Evolutionary conservation across 2,888 invertebrate genomes (phyloP).

Genomic region (Deilephila elpenor): DNA sequence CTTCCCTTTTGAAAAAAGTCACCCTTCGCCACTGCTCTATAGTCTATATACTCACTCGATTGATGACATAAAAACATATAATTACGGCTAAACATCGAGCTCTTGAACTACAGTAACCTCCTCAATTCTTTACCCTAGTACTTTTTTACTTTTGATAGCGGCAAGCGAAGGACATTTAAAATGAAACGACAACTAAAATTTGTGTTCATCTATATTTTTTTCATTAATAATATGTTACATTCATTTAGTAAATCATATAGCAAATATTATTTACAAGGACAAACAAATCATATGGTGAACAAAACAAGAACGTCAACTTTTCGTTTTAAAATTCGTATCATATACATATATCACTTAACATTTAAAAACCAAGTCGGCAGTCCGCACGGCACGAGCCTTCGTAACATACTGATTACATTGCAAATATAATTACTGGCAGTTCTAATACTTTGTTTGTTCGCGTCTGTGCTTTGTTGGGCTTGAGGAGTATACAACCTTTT

Average conservation of each 20-base stretch:
- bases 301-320: conserved; percentile 77
- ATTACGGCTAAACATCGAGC: too few species aligned
- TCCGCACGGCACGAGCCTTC: conserved; percentile 66
- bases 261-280: conserved; percentile 85
- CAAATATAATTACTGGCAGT: conserved; percentile 11
- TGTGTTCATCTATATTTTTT: conserved; percentile 82
- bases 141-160: too few species aligned
- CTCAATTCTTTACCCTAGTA: too few species aligned
- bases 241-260: conserved; percentile 84
- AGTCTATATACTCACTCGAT: too few species aligned
- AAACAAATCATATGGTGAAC: conserved; percentile 71
- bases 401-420: conserved; percentile 45
- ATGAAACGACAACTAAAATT: conserved; percentile 75
- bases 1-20: too few species aligned
- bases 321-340: conserved; percentile 83
- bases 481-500: background rate
- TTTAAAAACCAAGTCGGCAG: conserved; percentile 77
- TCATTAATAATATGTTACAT: conserved; percentile 85
- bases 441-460: conserved; percentile 11
- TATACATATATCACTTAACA: conserved; percentile 75
- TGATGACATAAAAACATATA: too few species aligned
- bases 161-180: conserved; percentile 31
- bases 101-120: too few species aligned
- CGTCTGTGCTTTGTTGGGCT: conserved; percentile 31
- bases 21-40: too few species aligned